Conservation (phyloP, 1,140 invertebrate genomes). For the Aleiodes sp. region DNA sequence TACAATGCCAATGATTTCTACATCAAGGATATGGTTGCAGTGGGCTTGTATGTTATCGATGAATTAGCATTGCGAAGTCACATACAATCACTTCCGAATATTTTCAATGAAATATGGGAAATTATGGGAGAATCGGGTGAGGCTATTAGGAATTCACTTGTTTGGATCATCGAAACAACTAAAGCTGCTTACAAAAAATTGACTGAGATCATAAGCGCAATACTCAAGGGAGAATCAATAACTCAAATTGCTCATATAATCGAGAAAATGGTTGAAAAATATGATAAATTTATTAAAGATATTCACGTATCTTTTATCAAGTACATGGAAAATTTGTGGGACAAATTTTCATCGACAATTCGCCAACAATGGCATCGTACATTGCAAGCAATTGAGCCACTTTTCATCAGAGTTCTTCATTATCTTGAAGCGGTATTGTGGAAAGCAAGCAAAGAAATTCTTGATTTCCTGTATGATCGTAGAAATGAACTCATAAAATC, state of each 20-base stretch:
- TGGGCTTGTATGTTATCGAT: slow-evolving; percentile 75
- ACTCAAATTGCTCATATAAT: slow-evolving; percentile 74
- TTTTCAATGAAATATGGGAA: slow-evolving; percentile 82
- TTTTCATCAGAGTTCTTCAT: slow-evolving; percentile 78
- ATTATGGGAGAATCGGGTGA: slow-evolving; percentile 84
- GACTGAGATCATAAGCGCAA: slow-evolving; percentile 72
- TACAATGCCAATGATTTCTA: slow-evolving; percentile 86
- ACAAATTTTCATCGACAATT: slow-evolving; percentile 70
- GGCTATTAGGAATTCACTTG: slow-evolving; percentile 77
- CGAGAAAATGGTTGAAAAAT: slow-evolving; percentile 76
- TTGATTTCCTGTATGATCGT: slow-evolving; percentile 82
- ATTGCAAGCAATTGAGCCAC: slow-evolving; percentile 77
- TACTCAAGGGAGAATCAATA: slow-evolving; percentile 78
- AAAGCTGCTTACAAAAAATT: slow-evolving; percentile 77
- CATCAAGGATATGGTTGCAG: slow-evolving; percentile 77
- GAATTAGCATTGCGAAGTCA: slow-evolving; percentile 81
- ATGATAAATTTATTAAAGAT: slow-evolving; percentile 81
- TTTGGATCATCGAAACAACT: slow-evolving; percentile 78
- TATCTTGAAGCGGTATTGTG: slow-evolving; percentile 78
- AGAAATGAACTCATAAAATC: slow-evolving; percentile 81
- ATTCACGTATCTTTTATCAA: slow-evolving; percentile 79
- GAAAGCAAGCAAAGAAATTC: slow-evolving; percentile 76
- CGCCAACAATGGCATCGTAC: slow-evolving; percentile 76
- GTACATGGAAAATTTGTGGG: slow-evolving; percentile 78
- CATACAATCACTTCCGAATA: slow-evolving; percentile 79